These are phyloP conservation scores for Sphinx pinastri DNA, from an alignment of 2,888 invertebrate species.

Conservation along the genomic window DNA sequence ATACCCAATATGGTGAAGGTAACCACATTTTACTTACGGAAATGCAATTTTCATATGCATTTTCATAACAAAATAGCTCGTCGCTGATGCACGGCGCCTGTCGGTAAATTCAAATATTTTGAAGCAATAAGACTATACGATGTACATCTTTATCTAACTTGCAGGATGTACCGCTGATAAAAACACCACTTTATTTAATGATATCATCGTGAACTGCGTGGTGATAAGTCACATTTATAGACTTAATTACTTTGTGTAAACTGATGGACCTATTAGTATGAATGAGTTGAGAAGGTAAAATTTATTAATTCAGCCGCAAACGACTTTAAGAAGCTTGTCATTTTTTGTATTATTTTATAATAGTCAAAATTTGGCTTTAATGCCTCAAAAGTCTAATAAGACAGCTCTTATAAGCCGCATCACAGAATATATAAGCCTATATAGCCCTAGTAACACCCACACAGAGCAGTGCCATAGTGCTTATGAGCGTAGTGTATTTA, in stretches of 20 bases:
- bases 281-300: too few relatives aligned
- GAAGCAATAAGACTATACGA: slow-evolving; percentile 13
- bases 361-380: too few relatives aligned
- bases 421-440: too few relatives aligned
- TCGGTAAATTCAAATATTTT: slow-evolving; percentile 9
- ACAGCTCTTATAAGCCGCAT: too few relatives aligned
- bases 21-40: slow-evolving; percentile 14
- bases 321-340: too few relatives aligned
- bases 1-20: slow-evolving; percentile 4
- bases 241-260: neutral
- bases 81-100: slow-evolving; percentile 1
- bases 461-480: too few relatives aligned
- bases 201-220: slow-evolving; percentile 2
- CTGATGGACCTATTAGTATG: neutral
- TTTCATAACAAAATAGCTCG: slow-evolving; percentile 20
- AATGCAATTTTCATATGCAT: slow-evolving; percentile 5
- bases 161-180: slow-evolving; percentile 30
- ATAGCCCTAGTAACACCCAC: too few relatives aligned
- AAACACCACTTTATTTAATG: slow-evolving; percentile 47
- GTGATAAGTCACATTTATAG: neutral
- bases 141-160: neutral
- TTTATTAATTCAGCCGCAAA: too few relatives aligned
- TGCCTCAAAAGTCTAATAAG: too few relatives aligned
- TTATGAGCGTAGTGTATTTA: too few relatives aligned
- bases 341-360: too few relatives aligned